Conservation (phyloP, 2,888 invertebrate species). For the Ptychoptera albimana region DNA sequence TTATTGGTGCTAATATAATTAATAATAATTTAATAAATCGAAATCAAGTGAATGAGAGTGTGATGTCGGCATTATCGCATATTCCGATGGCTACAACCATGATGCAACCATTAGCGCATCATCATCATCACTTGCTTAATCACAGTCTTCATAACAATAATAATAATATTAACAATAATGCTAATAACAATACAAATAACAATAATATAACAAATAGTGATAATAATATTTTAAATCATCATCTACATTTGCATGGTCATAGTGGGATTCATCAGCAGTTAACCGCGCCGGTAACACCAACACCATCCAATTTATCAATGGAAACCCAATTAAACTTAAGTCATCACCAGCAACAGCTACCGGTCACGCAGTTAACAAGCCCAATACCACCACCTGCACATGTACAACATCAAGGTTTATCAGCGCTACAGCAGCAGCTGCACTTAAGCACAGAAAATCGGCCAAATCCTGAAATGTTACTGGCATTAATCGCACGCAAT, state of each 20-base stretch:
- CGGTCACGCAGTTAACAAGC: conserved; percentile 10
- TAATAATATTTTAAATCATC: background rate
- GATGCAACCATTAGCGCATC: conserved; percentile 23
- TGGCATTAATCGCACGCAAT: conserved; percentile 71
- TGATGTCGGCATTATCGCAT: conserved; percentile 9
- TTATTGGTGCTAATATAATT: background rate
- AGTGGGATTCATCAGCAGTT: no score
- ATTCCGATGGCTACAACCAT: conserved; percentile 17
- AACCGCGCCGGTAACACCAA: conserved; percentile 17
- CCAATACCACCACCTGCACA: conserved; percentile 14
- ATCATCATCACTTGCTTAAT: conserved; percentile 6
- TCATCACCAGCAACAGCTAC: conserved; percentile 10
- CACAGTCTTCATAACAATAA: conserved; percentile 2
- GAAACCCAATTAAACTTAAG: conserved; percentile 13
- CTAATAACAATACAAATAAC: conserved; percentile 5
- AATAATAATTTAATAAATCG: no score
- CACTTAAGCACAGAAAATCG: conserved; percentile 23
- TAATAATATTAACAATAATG: background rate
- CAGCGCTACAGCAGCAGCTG: conserved; percentile 10
- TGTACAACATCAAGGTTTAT: conserved; percentile 12
- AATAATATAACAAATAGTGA: conserved; percentile 1
- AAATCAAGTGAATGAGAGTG: no score
- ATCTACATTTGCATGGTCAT: no score
- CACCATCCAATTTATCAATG: conserved; percentile 6
- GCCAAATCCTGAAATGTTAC: conserved; percentile 69